Evolutionary conservation across 2,888 invertebrate species (phyloP).

Genomic region (Spilosoma lubricipeda): DNA sequence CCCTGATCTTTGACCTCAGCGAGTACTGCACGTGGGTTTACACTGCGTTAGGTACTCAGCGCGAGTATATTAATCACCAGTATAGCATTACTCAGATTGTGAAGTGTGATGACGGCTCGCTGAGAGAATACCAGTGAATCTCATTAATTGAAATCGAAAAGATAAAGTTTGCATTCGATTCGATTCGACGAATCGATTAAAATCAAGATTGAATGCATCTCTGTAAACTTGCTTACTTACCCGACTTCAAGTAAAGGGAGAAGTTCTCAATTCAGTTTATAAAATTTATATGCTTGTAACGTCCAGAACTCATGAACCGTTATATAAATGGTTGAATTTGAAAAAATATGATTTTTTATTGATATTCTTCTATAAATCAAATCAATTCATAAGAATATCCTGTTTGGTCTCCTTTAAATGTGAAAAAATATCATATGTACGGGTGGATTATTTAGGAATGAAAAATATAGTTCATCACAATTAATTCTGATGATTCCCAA

Average conservation of each 20-base stretch:
- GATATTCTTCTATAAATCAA: too few species aligned
- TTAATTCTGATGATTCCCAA: too few species aligned
- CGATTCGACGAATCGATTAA: background rate
- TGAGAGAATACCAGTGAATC: conserved; percentile 19
- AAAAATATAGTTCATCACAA: too few species aligned
- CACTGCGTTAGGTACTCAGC: conserved; percentile 27
- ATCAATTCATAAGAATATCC: too few species aligned
- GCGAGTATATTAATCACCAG: conserved; percentile 41
- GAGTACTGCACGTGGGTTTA: conserved; percentile 43
- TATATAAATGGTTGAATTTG: too few species aligned
- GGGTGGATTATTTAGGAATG: background rate
- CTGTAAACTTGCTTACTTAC: background rate
- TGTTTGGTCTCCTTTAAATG: background rate
- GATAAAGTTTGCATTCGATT: background rate
- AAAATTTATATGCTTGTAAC: too few species aligned
- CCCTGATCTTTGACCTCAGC: conserved; percentile 47
- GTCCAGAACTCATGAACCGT: too few species aligned
- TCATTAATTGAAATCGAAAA: background rate
- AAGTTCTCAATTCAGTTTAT: background rate
- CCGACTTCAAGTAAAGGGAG: background rate
- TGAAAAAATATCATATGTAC: background rate
- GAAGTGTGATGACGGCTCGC: conserved; percentile 14
- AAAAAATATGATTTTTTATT: too few species aligned
- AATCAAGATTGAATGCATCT: background rate
- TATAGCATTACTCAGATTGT: conserved; percentile 25